Conservation (phyloP, 2,113 vertebrate species). For the Seriola rivoliana region DNA sequence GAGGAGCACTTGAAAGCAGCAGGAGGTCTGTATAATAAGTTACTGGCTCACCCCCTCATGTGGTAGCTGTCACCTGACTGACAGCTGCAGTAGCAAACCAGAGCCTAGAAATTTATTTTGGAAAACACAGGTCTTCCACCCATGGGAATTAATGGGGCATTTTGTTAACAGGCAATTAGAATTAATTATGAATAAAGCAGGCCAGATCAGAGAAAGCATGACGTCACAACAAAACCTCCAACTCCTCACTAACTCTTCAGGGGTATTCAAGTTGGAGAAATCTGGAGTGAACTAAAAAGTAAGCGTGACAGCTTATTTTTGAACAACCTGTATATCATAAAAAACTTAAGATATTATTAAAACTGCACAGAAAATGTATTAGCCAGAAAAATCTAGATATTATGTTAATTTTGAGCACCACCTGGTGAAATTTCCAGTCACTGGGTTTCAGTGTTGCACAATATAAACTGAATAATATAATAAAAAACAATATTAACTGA, state of each 20-base stretch:
- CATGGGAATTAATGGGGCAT: background rate
- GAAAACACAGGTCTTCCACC: background rate
- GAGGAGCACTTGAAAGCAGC: conserved; percentile 40
- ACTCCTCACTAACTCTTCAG: background rate
- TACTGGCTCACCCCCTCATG: background rate
- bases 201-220: background rate
- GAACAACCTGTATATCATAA: too few relatives aligned
- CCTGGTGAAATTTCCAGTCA: too few relatives aligned
- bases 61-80: conserved; percentile 8
- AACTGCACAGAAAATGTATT: too few relatives aligned
- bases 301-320: too few relatives aligned
- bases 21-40: background rate
- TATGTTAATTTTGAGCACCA: too few relatives aligned
- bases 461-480: too few relatives aligned
- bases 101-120: background rate
- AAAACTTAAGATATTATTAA: too few relatives aligned
- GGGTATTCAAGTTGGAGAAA: background rate
- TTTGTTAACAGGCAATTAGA: background rate
- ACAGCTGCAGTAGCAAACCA: conserved; percentile 24
- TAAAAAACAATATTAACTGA: too few relatives aligned
- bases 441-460: too few relatives aligned
- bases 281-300: too few relatives aligned
- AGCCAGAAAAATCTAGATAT: too few relatives aligned
- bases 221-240: too few relatives aligned
- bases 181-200: background rate